phyloP scores from a whole-genome alignment of 2,888 invertebrate genomes.

The Diogma glabrata region DNA sequence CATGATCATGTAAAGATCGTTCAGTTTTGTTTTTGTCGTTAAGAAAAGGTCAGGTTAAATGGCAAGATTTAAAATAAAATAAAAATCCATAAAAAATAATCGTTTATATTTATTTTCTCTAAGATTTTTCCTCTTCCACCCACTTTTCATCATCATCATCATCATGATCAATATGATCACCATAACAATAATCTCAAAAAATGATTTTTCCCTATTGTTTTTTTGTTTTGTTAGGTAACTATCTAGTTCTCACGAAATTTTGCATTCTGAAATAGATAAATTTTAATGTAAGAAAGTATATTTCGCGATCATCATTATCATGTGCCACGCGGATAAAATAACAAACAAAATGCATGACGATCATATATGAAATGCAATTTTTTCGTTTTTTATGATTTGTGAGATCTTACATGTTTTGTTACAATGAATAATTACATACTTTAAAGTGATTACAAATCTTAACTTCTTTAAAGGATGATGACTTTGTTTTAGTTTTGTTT shows the following conservation, averaged over 20 bases:
- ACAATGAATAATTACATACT: too few species aligned
- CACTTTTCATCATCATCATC: not conserved
- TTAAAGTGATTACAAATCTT: too few species aligned
- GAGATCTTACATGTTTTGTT: too few species aligned
- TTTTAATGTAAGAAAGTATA: not conserved
- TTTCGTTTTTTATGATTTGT: too few species aligned
- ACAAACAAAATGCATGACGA: not conserved
- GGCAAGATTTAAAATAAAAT: conserved; percentile 1
- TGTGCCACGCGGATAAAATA: conserved; percentile 6
- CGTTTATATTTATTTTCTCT: not conserved
- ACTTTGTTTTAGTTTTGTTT: too few species aligned
- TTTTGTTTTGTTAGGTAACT: too few species aligned
- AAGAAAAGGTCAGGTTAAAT: conserved; percentile 9
- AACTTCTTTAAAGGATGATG: too few species aligned
- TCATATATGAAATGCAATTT: not conserved
- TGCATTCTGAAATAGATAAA: not conserved
- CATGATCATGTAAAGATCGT: conserved; percentile 10
- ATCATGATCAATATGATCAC: conserved; percentile 1
- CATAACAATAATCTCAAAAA: too few species aligned
- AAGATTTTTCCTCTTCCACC: not conserved
- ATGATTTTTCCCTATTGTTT: too few species aligned
- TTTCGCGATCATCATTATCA: too few species aligned
- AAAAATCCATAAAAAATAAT: conserved; percentile 1
- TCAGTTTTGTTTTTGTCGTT: conserved; percentile 3
- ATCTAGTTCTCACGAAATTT: conserved; percentile 8